Percentiles rank a stretch among this genome's conserved stretches.
phyloP scores from a whole-genome alignment of 2,113 vertebrate species.

The Camelus bactrianus region DNA sequence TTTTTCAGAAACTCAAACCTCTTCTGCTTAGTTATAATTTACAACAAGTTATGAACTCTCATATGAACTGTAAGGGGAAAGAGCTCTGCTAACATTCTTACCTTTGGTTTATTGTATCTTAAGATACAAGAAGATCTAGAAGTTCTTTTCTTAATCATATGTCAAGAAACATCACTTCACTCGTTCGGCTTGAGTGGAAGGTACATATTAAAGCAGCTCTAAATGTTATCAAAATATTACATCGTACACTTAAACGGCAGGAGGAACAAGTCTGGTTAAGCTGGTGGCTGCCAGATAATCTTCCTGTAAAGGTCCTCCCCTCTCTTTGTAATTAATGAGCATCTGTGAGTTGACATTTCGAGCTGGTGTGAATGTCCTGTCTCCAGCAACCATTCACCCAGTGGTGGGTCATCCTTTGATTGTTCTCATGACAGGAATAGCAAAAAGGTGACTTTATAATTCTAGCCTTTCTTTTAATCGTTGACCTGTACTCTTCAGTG shows the following conservation, averaged over 20 bases:
- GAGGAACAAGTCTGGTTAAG: not conserved
- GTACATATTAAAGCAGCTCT: not conserved
- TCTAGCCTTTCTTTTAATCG: not conserved
- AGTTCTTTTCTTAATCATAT: not conserved
- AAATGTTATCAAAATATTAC: not conserved
- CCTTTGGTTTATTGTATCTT: not conserved
- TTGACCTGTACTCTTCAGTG: not conserved
- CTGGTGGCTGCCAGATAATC: not conserved
- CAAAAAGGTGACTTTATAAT: not conserved
- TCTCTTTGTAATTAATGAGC: not conserved
- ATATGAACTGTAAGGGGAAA: not conserved
- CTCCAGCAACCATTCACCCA: not conserved
- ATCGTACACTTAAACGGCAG: not conserved
- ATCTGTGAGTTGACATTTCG: not conserved
- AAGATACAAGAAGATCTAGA: not conserved
- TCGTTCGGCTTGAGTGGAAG: not conserved
- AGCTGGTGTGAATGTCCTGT: not conserved
- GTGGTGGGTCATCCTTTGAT: not conserved
- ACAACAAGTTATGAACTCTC: not conserved
- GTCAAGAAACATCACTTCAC: not conserved
- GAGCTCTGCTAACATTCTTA: not conserved
- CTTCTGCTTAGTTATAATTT: not conserved
- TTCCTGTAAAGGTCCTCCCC: not conserved
- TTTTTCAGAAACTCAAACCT: slow-evolving; percentile 24
- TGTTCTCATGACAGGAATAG: not conserved